Conservation (phyloP, 2,797 vertebrate genomes). For the Pteronotus mesoamericanus region DNA sequence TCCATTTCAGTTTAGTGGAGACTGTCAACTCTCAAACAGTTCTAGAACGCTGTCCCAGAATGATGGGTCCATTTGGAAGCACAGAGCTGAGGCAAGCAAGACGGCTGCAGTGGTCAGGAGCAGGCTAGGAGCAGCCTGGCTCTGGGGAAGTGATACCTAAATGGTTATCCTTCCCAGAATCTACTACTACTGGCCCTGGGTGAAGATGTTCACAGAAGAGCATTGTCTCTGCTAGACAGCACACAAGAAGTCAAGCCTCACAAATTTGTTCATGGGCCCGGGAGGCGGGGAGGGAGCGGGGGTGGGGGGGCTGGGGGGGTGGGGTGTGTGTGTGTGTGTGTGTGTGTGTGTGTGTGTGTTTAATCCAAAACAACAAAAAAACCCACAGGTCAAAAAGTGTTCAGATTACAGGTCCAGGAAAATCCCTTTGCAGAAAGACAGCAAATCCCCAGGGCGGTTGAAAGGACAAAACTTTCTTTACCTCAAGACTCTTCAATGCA, state of each 20-base stretch:
- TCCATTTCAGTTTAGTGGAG: not conserved
- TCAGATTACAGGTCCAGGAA: constrained; percentile 71
- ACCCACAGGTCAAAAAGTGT: constrained; percentile 64
- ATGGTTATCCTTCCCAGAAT: constrained; percentile 1
- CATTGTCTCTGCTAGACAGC: constrained; percentile 26
- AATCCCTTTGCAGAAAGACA: constrained; percentile 66
- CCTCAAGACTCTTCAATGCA: constrained; percentile 52
- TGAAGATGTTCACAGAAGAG: not conserved
- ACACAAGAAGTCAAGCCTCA: constrained; percentile 64
- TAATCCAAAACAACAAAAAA: too few species aligned
- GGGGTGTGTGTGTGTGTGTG: too few species aligned
- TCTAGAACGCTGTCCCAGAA: not conserved
- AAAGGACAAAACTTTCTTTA: constrained; percentile 72
- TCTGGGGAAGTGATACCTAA: not conserved
- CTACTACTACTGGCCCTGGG: not conserved
- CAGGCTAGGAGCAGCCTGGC: not conserved
- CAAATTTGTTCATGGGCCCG: constrained; percentile 9
- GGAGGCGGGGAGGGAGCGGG: too few species aligned
- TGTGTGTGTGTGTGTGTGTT: too few species aligned
- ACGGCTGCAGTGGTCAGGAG: not conserved
- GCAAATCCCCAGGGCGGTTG: constrained; percentile 66
- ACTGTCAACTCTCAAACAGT: not conserved
- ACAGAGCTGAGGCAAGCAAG: not conserved
- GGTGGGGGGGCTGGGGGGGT: too few species aligned
- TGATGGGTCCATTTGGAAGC: not conserved